phyloP scores from a whole-genome alignment of 2,113 vertebrate genomes.

The Petrocephalus zakoni region DNA sequence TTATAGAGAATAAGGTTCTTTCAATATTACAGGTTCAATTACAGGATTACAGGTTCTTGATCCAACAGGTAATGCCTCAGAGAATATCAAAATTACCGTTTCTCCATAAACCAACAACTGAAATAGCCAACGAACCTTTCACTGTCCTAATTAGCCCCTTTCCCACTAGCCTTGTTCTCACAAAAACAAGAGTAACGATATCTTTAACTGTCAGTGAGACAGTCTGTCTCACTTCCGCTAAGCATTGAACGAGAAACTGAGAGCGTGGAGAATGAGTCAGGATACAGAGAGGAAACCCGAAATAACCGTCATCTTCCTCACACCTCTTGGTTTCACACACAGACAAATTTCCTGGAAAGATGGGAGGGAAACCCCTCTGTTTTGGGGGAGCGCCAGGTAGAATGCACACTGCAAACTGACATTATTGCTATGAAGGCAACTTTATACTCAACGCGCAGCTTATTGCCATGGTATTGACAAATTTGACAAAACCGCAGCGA shows the following conservation, averaged over 20 bases:
- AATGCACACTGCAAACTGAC: background rate
- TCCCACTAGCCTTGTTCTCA: constrained; percentile 27
- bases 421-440: background rate
- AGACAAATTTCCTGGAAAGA: constrained; percentile 18
- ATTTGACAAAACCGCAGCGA: background rate
- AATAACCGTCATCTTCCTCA: constrained; percentile 52
- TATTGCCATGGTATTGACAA: background rate
- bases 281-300: constrained; percentile 56
- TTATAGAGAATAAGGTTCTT: background rate
- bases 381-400: background rate
- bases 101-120: background rate
- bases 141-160: constrained; percentile 38
- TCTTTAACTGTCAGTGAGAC: constrained; percentile 58
- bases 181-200: constrained; percentile 28
- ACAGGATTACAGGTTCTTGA: no score
- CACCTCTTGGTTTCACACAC: constrained; percentile 56
- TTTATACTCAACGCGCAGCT: background rate
- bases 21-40: background rate
- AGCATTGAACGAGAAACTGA: constrained; percentile 16
- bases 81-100: background rate
- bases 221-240: constrained; percentile 49
- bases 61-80: background rate
- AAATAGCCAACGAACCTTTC: constrained; percentile 9
- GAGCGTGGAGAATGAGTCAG: constrained; percentile 64
- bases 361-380: constrained; percentile 21